Evolutionary conservation across 2,888 invertebrate genomes (phyloP), one percentile per base, ranked within the genome.

Genomic region (Cephus runcator): DNA sequence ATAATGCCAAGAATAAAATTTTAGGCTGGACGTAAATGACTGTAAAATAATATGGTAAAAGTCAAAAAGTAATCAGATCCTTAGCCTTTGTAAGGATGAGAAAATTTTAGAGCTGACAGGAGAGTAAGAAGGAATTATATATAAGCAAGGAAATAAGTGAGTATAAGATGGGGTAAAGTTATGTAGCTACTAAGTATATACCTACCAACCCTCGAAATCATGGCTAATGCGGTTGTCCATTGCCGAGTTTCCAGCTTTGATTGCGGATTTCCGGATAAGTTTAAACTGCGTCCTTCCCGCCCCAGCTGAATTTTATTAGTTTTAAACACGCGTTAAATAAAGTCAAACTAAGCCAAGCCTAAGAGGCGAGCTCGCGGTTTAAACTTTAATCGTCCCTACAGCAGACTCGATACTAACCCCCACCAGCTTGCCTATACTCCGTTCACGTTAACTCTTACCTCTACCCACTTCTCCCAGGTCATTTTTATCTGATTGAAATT

Each of bases 281-380:
- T 80, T 80, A 75, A 71, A 73, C 77, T 74, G 23, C 23, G 23
- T 56, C 69, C 35, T 12, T 82, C 81, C 79, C 81, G 78, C 9
- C 56, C 9, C 12, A 71, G 71, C 71, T 23, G 71, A 77, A 73
- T 91, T 90, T 91, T 90, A 90, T 90, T 88, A 90, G 89, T 91
- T 91, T 91, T 90, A 90, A 91, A 91, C 90, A 90, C 89, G 89
- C 90, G 88, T 90, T 90, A 91, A 90, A 91, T 91, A 91, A 91
- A 91, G 88, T 87, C 87, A 83, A 86, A 84, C 87, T 89, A 87
- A 90, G 88, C 87, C 82, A 77, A 73, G 77, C 69, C 77, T 77
- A 78, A 81, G 87, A 88, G 89, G 89, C 88, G 85, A 15, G 87
- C 83, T 85, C 82, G 83, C 83, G 87, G 86, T 89, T 90, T 86